Evolutionary conservation across 2,797 vertebrate species (phyloP), one percentile per base, ranked within the genome.

Genomic region (Scleropages formosus): DNA sequence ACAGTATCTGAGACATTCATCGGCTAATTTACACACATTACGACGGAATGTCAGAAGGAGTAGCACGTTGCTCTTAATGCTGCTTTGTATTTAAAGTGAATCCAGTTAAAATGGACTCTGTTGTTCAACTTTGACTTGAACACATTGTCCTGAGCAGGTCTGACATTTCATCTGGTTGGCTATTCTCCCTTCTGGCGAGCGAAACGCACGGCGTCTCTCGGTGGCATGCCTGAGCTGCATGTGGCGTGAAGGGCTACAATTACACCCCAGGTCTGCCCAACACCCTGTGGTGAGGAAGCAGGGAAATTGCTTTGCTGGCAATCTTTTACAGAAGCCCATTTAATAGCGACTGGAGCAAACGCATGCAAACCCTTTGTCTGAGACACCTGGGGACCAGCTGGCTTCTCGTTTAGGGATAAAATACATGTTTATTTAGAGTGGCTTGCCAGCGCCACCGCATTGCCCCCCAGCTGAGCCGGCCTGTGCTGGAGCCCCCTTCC

Each of bases 331-430:
- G 58, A 72, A 68, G 26, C 46, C 58, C 71, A 74, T 79, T 77
- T 74, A 46, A 63, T 84, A 82, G 84, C 77, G 87, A 89, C 78
- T 85, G 85, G 81, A 87, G 86, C 85, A 84, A 82, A 86, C 83
- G 82, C 82, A 87, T 85, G 82, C 81, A 85, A 82, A 59, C 82
- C 83, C 88, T 89, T 91, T 89, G 87, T 89, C 85, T 82, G 85
- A 86, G 84, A 88, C 91, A 90, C 89, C 89, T 90, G 89, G 87
- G 84, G 83, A 87, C 86, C 80, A 86, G 87, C 90, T 90, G 86
- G 83, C 84, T 89, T 88, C 82, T 82, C 84, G 83, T 89, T 88
- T 84, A 84, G 82, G 90, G 88, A 86, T 84, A 87, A 89, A 88
- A 86, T 85, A 1, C 84, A 85, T 85, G 85, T 86, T 87, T 89